These are phyloP conservation scores for Cricetomys ansorgei DNA, from an alignment of 2,113 vertebrate genomes.

Conservation along the genomic window DNA sequence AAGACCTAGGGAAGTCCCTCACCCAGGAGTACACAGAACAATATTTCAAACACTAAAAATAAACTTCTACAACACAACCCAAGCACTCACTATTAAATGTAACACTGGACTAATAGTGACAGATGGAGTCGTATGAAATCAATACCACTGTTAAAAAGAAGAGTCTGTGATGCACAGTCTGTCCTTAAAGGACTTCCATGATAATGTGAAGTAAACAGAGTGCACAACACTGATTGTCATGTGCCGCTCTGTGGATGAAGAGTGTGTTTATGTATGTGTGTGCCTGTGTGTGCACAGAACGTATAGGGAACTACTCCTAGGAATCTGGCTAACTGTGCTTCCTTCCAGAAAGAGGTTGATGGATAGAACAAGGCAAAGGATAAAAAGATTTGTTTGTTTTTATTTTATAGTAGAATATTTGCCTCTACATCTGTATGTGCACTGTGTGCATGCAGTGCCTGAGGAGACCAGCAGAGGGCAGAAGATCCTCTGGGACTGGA, in stretches of 20 bases:
- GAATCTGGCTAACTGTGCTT: background rate
- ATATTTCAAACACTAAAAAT: too few relatives aligned
- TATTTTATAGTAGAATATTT: background rate
- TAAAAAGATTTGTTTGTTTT: background rate
- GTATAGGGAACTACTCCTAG: background rate
- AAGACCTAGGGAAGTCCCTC: too few relatives aligned
- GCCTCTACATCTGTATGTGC: background rate
- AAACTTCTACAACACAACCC: too few relatives aligned
- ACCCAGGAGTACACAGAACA: too few relatives aligned
- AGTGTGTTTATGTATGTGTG: rapidly evolving
- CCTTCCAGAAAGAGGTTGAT: background rate
- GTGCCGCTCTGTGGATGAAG: background rate
- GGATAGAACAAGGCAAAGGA: background rate
- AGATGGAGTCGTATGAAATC: background rate
- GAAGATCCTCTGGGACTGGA: background rate
- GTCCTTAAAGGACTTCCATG: background rate
- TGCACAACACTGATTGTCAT: background rate
- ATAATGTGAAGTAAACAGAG: background rate
- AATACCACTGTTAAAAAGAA: background rate
- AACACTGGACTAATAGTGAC: background rate
- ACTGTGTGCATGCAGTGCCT: background rate
- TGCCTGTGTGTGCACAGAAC: background rate
- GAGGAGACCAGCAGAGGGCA: background rate
- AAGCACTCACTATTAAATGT: background rate
- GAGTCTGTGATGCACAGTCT: background rate